Base-by-base conservation (phyloP, 2,797 vertebrate genomes). In the Peromyscus aztecus region DNA sequence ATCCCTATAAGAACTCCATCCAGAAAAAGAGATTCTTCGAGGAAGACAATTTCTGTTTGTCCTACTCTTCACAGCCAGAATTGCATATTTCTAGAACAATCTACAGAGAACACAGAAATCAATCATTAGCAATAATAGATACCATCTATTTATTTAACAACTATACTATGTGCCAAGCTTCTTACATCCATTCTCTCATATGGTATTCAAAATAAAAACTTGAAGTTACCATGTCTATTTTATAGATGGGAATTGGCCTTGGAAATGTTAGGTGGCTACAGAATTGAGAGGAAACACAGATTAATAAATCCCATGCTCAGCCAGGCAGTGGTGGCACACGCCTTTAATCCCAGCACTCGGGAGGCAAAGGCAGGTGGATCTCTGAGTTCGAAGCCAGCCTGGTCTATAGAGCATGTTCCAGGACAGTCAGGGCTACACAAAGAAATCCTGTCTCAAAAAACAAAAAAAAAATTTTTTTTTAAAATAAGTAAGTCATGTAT, bases 41-140 rank as follows among this genome's bases (percentile, higher is more conserved):
- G 63, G 27, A 75, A 40, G 43, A 63, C 88, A n/a, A 94, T 93
- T 85, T 95, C 89, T 57, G n/a, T 57, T 76, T 85, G 19, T 31
- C 77, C 77, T 78, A 86, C 27, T 92, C 59, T 87, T 96, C 63
- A 87, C 4, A 89, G 88, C 11, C 67, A 96, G 65, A 93, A 80
- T 75, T 59, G 83, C 6, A 5, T 8, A 91, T 71, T 73, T 94
- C 90, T 88, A 87, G 24, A 29, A 85, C 3, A 65, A 93, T 63
- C 67, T 19, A 85, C 85, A 49, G 91, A 75, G 69, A 63, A 23
- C 17, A 89, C 29, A 89, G 12, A 80, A 88, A 76, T 65, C 6
- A 85, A 84, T 46, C 76, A 87, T 27, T 75, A 84, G 63, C 13
- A 78, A n/a, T 34, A 94, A 77, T 5, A 90, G 12, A 21, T 69